These are phyloP conservation scores for Ophthalmolycus amberensis DNA, from an alignment of 2,113 vertebrate genomes.

Conservation along the genomic window DNA sequence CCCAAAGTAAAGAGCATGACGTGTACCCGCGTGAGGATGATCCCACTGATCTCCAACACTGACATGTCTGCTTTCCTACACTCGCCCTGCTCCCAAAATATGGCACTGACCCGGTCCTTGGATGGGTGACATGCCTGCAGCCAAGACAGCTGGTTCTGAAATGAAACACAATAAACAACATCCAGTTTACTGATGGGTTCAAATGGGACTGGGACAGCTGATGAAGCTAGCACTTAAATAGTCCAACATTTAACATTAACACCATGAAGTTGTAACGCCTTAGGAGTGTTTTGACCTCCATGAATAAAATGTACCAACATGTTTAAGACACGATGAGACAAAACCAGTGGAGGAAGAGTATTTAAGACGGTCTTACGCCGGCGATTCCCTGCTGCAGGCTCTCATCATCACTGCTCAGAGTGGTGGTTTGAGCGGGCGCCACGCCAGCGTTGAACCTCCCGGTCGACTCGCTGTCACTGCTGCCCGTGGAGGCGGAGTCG, in stretches of 20 bases:
- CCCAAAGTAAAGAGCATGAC: background rate
- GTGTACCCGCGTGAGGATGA: constrained; percentile 95
- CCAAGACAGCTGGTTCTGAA: constrained; percentile 93
- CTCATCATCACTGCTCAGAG: constrained; percentile 86
- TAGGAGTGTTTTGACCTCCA: background rate
- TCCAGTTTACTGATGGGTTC: background rate
- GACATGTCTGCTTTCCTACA: constrained; percentile 99
- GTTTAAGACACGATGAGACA: background rate
- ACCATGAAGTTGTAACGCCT: too few relatives aligned
- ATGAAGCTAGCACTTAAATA: too few relatives aligned
- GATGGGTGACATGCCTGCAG: constrained; percentile 95
- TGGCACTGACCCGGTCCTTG: constrained; percentile 93
- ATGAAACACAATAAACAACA: constrained; percentile 15
- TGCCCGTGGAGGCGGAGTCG: constrained; percentile 89
- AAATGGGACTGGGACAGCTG: background rate
- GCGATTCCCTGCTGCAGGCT: constrained; percentile 87
- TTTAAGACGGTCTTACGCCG: constrained; percentile 46
- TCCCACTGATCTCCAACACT: constrained; percentile 95
- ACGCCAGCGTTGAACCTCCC: constrained; percentile 62
- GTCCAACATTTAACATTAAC: background rate
- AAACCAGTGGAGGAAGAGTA: background rate
- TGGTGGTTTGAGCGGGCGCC: constrained; percentile 64
- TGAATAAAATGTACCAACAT: background rate
- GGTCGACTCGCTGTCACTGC: constrained; percentile 89
- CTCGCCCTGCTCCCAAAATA: constrained; percentile 98